These are phyloP conservation scores for Ceramica pisi DNA, from an alignment of 2,888 invertebrate species.

Conservation along the genomic window DNA sequence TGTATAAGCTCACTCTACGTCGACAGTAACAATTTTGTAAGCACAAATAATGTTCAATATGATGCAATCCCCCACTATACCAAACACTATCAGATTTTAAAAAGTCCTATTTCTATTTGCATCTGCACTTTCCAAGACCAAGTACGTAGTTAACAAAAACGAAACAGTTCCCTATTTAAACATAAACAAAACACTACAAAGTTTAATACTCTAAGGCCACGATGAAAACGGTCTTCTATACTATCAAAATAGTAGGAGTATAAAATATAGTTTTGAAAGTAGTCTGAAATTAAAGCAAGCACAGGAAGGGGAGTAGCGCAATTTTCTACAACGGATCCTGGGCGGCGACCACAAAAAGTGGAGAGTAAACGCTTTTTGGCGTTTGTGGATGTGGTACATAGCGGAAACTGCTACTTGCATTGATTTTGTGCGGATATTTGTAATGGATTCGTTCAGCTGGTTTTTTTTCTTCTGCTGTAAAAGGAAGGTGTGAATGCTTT, in stretches of 20 bases:
- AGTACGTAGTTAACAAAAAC: slow-evolving; percentile 17
- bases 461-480: too few species aligned
- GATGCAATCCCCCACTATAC: background rate
- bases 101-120: too few species aligned
- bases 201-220: slow-evolving; percentile 12
- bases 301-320: slow-evolving; percentile 72
- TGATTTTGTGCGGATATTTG: too few species aligned
- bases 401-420: background rate
- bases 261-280: slow-evolving; percentile 73
- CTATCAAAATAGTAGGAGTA: slow-evolving; percentile 66
- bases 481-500: too few species aligned
- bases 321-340: slow-evolving; percentile 77
- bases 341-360: slow-evolving; percentile 69
- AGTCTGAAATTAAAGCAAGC: slow-evolving; percentile 80
- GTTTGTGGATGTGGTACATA: slow-evolving; percentile 40
- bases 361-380: slow-evolving; percentile 23
- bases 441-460: too few species aligned
- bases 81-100: background rate
- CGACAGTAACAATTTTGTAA: background rate
- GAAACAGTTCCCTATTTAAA: background rate
- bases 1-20: too few species aligned
- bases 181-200: slow-evolving; percentile 13
- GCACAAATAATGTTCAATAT: background rate
- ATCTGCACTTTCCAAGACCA: background rate
- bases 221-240: slow-evolving; percentile 27